Conservation (phyloP, 2,888 invertebrate genomes). For the Palloptera scutellata region DNA sequence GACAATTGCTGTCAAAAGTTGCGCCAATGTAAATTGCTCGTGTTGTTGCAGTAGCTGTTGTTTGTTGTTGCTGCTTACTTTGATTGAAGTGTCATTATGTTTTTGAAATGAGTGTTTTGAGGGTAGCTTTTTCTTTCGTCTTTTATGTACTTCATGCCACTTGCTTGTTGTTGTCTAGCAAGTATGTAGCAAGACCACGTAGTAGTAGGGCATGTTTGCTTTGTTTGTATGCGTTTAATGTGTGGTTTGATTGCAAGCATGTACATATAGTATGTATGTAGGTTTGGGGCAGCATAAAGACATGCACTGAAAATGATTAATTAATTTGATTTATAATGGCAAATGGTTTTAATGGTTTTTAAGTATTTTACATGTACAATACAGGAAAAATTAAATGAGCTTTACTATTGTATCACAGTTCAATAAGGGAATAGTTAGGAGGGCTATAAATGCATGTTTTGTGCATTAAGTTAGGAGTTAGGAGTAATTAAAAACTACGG, state of each 20-base stretch:
- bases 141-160: background rate
- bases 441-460: too few relatives aligned
- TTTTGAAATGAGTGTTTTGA: conserved; percentile 10
- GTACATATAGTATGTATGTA: too few relatives aligned
- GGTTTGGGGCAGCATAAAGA: background rate
- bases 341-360: conserved; percentile 20
- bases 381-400: too few relatives aligned
- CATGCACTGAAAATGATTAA: conserved; percentile 16
- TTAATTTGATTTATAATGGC: conserved; percentile 26
- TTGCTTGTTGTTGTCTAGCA: conserved; percentile 1
- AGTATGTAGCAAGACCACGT: background rate
- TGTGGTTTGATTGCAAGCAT: too few relatives aligned
- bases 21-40: background rate
- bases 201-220: too few relatives aligned
- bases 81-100: conserved; percentile 18
- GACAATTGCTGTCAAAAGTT: too few relatives aligned
- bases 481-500: too few relatives aligned
- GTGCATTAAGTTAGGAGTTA: too few relatives aligned
- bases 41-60: conserved; percentile 1
- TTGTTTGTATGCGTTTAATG: too few relatives aligned
- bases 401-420: too few relatives aligned
- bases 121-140: background rate
- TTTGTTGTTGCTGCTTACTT: background rate
- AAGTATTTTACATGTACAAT: background rate
- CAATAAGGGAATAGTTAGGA: too few relatives aligned